Conservation (phyloP, 2,888 invertebrate species). For the Cenopis cana region DNA sequence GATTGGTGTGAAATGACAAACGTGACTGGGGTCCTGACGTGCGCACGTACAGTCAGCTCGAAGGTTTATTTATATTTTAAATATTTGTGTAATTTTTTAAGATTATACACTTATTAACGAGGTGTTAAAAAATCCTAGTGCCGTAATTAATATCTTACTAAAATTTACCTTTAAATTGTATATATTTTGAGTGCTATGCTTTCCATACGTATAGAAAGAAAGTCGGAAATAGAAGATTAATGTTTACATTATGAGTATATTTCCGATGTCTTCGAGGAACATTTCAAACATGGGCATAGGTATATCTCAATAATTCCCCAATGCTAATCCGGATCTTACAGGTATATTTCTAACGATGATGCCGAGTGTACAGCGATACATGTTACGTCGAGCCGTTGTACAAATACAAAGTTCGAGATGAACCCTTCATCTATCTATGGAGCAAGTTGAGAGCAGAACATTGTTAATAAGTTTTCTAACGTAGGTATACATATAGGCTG, state of each 20-base stretch:
- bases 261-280: no score
- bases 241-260: neutral
- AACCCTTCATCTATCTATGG: neutral
- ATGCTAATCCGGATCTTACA: no score
- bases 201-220: neutral
- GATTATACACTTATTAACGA: no score
- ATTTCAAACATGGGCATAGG: no score
- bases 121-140: no score
- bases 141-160: neutral
- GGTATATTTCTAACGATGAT: neutral
- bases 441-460: neutral
- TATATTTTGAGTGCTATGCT: no score
- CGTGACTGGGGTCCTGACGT: constrained; percentile 65
- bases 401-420: constrained; percentile 1
- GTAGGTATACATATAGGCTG: no score
- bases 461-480: constrained; percentile 1
- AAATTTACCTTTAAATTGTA: neutral
- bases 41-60: constrained; percentile 43
- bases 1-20: constrained; percentile 74
- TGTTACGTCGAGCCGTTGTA: neutral
- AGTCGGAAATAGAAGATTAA: neutral
- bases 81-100: neutral
- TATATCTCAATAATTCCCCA: no score
- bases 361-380: constrained; percentile 3
- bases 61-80: constrained; percentile 10